Conservation (phyloP, 2,113 vertebrate species). For the Chaetorhynchus papuensis region DNA sequence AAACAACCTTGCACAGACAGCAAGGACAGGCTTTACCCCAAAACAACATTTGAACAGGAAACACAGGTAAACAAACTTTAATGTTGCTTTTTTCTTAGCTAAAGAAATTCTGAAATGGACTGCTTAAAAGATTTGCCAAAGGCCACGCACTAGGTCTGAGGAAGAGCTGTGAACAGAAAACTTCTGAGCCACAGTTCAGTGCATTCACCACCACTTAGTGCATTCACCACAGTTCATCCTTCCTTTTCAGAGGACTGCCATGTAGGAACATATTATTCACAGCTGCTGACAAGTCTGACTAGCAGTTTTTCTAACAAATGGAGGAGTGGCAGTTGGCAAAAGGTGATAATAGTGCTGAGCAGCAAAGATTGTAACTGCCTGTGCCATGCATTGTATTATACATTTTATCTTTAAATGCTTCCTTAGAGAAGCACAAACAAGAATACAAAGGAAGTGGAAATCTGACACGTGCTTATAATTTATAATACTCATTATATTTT, state of each 20-base stretch:
- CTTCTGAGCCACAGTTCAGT: neutral
- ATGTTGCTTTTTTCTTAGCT: neutral
- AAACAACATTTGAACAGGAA: neutral
- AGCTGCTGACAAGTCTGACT: neutral
- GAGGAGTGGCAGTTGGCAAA: neutral
- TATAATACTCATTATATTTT: conserved; percentile 25
- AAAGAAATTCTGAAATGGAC: neutral
- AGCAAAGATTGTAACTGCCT: neutral
- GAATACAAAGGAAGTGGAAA: conserved; percentile 13
- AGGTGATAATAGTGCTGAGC: neutral
- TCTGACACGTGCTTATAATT: conserved; percentile 20
- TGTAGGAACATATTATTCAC: neutral
- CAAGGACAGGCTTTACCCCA: neutral
- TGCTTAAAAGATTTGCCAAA: neutral
- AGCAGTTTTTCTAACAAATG: neutral
- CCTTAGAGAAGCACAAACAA: neutral
- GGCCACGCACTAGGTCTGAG: neutral
- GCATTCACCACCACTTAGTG: neutral
- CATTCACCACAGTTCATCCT: neutral
- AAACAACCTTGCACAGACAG: neutral
- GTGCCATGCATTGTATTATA: neutral
- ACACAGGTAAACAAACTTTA: neutral
- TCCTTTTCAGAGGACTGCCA: neutral
- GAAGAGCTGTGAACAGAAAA: neutral
- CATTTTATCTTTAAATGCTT: neutral